Percentiles rank a stretch among this genome's conserved stretches.
phyloP scores from a whole-genome alignment of 2,113 vertebrate genomes.

The Onychostoma macrolepis region DNA sequence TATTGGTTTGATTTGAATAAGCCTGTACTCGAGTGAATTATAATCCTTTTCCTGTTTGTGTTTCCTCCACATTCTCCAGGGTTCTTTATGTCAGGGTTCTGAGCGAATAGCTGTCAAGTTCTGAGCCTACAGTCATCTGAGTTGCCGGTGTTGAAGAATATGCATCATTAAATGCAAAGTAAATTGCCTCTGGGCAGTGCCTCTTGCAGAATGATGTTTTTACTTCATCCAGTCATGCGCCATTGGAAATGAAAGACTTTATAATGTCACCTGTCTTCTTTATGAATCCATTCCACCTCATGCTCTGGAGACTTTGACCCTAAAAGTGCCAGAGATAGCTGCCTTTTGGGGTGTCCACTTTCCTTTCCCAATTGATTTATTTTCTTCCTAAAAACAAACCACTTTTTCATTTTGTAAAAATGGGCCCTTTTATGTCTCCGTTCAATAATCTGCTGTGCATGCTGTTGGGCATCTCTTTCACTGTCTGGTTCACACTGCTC shows the following conservation, averaged over 20 bases:
- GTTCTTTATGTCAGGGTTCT: constrained; percentile 14
- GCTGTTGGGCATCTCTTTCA: constrained; percentile 85
- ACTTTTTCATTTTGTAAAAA: constrained; percentile 49
- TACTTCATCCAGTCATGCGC: background rate
- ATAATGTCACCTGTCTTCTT: background rate
- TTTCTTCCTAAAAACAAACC: background rate
- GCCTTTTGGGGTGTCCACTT: background rate
- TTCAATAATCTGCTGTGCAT: constrained; percentile 85
- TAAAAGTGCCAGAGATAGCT: background rate
- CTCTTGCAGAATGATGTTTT: background rate
- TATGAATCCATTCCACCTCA: background rate
- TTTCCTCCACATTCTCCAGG: constrained; percentile 27
- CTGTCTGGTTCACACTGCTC: constrained; percentile 86
- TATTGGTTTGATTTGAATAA: background rate
- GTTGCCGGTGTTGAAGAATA: background rate
- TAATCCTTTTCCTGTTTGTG: background rate
- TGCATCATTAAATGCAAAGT: constrained; percentile 6
- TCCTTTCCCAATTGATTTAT: background rate
- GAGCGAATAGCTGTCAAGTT: background rate
- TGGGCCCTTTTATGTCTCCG: constrained; percentile 77
- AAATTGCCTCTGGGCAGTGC: background rate
- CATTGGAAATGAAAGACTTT: background rate
- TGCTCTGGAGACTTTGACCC: background rate
- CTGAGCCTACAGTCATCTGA: background rate
- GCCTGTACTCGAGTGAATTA: background rate